phyloP scores from a whole-genome alignment of 2,113 vertebrate species.

The Gila orcuttii region DNA sequence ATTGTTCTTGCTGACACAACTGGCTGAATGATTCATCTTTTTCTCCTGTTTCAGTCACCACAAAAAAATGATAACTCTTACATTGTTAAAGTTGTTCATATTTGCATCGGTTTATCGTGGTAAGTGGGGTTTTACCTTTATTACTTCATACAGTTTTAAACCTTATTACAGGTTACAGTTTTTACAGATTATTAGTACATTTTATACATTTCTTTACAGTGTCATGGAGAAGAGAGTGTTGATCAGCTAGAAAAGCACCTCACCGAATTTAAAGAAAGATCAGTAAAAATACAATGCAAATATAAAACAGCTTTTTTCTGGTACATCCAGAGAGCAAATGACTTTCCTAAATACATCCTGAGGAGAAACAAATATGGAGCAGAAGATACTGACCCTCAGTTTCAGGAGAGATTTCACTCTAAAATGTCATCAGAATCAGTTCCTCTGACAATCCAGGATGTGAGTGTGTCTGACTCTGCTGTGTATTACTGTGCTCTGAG shows the following conservation, averaged over 20 bases:
- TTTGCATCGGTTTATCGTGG: background rate
- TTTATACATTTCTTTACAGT: background rate
- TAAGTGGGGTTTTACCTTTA: background rate
- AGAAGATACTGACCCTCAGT: too few relatives aligned
- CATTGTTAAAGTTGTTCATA: background rate
- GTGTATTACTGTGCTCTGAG: slow-evolving; percentile 11
- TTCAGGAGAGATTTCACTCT: too few relatives aligned
- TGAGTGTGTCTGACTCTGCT: slow-evolving; percentile 7
- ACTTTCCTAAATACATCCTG: too few relatives aligned
- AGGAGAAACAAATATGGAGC: too few relatives aligned
- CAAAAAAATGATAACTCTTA: background rate
- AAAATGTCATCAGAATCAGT: too few relatives aligned
- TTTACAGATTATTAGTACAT: background rate
- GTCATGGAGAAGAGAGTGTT: background rate
- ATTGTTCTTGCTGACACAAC: background rate
- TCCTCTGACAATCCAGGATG: background rate
- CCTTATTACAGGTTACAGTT: background rate
- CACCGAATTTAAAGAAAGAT: background rate
- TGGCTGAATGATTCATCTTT: background rate
- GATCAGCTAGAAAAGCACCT: background rate
- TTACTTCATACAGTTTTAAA: background rate
- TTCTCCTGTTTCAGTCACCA: background rate
- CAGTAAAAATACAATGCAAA: background rate
- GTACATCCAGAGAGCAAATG: too few relatives aligned
- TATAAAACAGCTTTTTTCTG: background rate